Conservation (phyloP, 2,113 vertebrate genomes). For the Takifugu flavidus region DNA sequence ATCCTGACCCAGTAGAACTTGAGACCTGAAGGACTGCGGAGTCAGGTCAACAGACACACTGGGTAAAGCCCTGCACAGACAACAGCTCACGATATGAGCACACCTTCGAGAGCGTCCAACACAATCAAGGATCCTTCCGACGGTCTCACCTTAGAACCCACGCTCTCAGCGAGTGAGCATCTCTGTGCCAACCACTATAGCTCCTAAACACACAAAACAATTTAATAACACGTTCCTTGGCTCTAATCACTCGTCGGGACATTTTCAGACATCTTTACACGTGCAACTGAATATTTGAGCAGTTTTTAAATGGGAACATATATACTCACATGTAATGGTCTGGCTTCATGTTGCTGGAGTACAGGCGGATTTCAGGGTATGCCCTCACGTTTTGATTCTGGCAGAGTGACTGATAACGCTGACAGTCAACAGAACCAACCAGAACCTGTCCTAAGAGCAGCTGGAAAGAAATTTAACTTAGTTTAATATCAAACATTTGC, state of each 20-base stretch:
- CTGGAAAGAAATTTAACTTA: slow-evolving; percentile 8
- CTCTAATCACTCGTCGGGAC: neutral
- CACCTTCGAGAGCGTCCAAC: neutral
- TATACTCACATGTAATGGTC: slow-evolving; percentile 81
- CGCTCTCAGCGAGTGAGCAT: slow-evolving; percentile 84
- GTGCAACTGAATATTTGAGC: too few species aligned
- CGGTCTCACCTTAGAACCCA: slow-evolving; percentile 89
- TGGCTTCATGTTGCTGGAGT: slow-evolving; percentile 71
- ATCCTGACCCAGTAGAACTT: slow-evolving; percentile 83
- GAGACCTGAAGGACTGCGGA: slow-evolving; percentile 84
- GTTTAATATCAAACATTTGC: neutral
- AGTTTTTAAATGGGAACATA: too few species aligned
- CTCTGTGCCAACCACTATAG: slow-evolving; percentile 92
- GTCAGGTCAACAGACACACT: slow-evolving; percentile 83
- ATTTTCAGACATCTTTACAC: neutral
- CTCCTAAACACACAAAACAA: slow-evolving; percentile 70
- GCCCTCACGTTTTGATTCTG: slow-evolving; percentile 81
- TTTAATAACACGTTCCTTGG: neutral
- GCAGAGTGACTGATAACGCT: slow-evolving; percentile 88
- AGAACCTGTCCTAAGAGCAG: slow-evolving; percentile 78
- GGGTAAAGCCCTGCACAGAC: slow-evolving; percentile 81
- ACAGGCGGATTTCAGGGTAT: slow-evolving; percentile 94
- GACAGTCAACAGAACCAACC: slow-evolving; percentile 91
- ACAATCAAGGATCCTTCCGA: neutral
- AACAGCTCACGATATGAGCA: neutral